Evolutionary conservation across 2,797 vertebrate genomes (phyloP), one percentile per base, ranked within the genome.

Genomic region (Acanthiza pusilla): DNA sequence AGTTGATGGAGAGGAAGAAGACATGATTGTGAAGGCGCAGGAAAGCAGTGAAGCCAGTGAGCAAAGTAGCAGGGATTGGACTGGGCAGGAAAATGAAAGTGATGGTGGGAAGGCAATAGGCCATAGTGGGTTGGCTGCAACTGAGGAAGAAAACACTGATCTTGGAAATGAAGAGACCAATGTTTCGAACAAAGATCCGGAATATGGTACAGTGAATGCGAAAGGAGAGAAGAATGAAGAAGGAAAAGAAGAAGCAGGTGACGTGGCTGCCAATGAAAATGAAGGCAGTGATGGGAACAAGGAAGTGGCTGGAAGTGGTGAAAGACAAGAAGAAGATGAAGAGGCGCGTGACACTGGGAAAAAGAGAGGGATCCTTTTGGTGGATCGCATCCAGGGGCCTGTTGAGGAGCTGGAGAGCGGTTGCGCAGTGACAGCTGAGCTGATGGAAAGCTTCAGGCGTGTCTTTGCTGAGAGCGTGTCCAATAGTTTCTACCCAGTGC

Each of bases 291-390:
- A 18, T 22, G 9, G 42, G 15, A 29, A 7, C 50, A 38, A 38
- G 23, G n/a, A 26, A 21, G 34, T 17, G 32, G 20, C 3, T 0
- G 2, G 16, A 27, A 7, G 5, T 14, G 42, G 13, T 14, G 8
- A 20, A 29, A 13, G 0, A 7, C 16, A 25, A 26, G 17, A 12
- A 0, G 12, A 15, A 26, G n/a, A n/a, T n/a, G 45, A 27, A 22
- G 27, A 26, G 1, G 4, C 6, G 6, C 2, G 1, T 13, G 26
- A 8, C 5, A 1, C 0, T 16, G 8, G 27, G 10, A 16, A 8
- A 3, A 25, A 16, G 6, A 3, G 1, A 26, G n/a, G 27, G 6
- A 38, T 32, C 21, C 51, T 38, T 38, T 47, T 36, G 9, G 18
- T 26, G 7, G 38, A 32, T 4, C 2, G 1, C 5, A 22, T 82